Base-by-base conservation (phyloP, 2,797 vertebrate species). In the Melanotaenia trifasciata region DNA sequence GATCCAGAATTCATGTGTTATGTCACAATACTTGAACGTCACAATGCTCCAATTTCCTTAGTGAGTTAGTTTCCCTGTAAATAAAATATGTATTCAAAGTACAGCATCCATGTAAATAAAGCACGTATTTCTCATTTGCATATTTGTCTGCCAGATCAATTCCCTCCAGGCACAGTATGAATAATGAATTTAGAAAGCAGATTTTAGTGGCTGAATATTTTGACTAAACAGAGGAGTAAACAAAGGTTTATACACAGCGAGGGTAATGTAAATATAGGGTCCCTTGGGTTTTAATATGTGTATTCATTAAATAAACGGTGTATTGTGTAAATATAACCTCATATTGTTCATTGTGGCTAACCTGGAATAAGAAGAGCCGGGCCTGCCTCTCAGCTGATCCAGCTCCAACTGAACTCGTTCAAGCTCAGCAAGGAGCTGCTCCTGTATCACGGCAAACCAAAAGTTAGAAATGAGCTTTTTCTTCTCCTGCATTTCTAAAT, bases 301-400 rank as follows among this genome's bases (percentile, higher is more conserved):
- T 30, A 50, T 74, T 79, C 5, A 71, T 3, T 7, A 67, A 64
- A 68, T 65, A 38, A 60, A 64, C 53, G 40, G 74, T 47, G 60
- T 56, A 40, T 26, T 56, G 22, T 33, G 56, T 22, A 26, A 76
- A 83, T 72, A 67, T 61, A 78, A 66, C 54, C 28, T 24, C 13
- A 18, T 61, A 30, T 59, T 24, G 58, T 81, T 77, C 45, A 71
- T 47, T 69, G 67, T 18, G 20, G 68, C 89, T 91, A 89, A 97
- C 97, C 97, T 96, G 90, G 97, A 97, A 81, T 97, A 97, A 56
- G 96, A 96, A 26, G 97, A 96, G 18, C 96, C 94, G 3, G 96
- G 94, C 59, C 96, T 88, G 26, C 96, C 96, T 71, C 96, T 94
- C 14, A 97, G 91, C 90, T 98, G 97, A 80, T 98, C 97, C 57